Percentiles rank a stretch among this genome's conserved stretches.
These are phyloP conservation scores for Cephalopterus ornatus DNA, from an alignment of 2,113 vertebrate species.

Conservation along the genomic window DNA sequence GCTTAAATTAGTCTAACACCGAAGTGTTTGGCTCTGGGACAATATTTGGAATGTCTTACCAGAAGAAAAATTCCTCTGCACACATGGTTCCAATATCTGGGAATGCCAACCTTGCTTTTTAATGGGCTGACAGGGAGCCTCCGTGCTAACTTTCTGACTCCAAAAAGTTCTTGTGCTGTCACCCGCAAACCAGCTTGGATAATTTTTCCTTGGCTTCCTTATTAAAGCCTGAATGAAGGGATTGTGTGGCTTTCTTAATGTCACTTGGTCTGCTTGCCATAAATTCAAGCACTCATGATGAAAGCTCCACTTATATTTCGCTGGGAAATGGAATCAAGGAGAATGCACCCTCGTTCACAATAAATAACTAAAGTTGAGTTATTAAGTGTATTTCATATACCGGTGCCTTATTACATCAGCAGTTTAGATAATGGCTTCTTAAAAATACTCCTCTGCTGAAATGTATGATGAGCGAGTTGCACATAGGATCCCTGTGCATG, in stretches of 20 bases:
- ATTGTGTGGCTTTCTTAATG: slow-evolving; percentile 86
- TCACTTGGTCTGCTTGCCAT: slow-evolving; percentile 80
- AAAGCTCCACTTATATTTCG: slow-evolving; percentile 82
- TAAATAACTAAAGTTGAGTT: slow-evolving; percentile 83
- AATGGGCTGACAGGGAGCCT: slow-evolving; percentile 98
- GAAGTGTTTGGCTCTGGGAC: slow-evolving; percentile 97
- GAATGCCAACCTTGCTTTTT: slow-evolving; percentile 96
- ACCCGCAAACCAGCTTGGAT: slow-evolving; percentile 89
- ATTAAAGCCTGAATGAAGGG: slow-evolving; percentile 86
- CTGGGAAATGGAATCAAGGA: slow-evolving; percentile 81
- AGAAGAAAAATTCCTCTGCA: slow-evolving; percentile 96
- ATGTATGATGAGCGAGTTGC: neutral
- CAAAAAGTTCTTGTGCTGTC: slow-evolving; percentile 92
- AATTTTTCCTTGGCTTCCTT: slow-evolving; percentile 85
- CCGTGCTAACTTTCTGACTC: slow-evolving; percentile 95
- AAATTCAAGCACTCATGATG: slow-evolving; percentile 78
- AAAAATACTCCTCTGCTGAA: slow-evolving; percentile 42
- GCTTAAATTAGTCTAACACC: slow-evolving; percentile 99
- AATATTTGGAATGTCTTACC: slow-evolving; percentile 99
- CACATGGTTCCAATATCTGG: slow-evolving; percentile 98
- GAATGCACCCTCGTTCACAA: slow-evolving; percentile 79
- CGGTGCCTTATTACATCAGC: slow-evolving; percentile 79
- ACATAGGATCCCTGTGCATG: neutral
- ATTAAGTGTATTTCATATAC: slow-evolving; percentile 83
- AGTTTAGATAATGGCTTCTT: slow-evolving; percentile 79